Conservation (phyloP, 1,140 invertebrate species). For the Anastrepha ludens region DNA sequence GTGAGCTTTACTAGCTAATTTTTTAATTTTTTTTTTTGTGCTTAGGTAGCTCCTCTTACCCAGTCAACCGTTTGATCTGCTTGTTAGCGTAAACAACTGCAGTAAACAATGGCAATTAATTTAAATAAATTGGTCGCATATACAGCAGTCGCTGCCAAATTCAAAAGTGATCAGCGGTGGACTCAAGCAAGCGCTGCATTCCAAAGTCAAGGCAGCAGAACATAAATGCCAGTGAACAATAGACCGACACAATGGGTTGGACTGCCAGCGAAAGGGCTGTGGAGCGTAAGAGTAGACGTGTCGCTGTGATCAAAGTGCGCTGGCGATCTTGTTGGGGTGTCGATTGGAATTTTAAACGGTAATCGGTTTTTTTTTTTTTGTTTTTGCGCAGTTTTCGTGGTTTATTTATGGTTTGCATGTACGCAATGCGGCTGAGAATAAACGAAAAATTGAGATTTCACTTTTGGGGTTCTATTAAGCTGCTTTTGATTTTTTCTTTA, state of each 20-base stretch:
- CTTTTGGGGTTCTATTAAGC: not conserved
- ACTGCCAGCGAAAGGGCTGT: not conserved
- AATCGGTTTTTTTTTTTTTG: not conserved
- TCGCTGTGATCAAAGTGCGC: conserved; percentile 22
- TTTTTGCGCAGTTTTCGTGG: not conserved
- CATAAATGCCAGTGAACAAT: conserved; percentile 1
- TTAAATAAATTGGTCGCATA: conserved; percentile 46
- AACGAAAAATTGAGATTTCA: conserved; percentile 35
- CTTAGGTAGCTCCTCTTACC: not conserved
- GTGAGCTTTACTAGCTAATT: too few relatives aligned
- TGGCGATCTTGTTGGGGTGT: conserved; percentile 45
- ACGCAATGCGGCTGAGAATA: not conserved
- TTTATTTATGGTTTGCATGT: conserved; percentile 7
- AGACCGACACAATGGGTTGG: not conserved
- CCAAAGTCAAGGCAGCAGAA: not conserved
- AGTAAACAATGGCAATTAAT: conserved; percentile 39
- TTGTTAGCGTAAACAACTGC: not conserved
- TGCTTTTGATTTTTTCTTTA: not conserved
- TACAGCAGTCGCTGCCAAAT: not conserved
- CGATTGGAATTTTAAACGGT: conserved; percentile 52
- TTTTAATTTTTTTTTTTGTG: too few relatives aligned
- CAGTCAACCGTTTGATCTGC: not conserved
- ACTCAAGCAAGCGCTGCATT: conserved; percentile 17
- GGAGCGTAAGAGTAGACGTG: not conserved
- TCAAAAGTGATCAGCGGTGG: not conserved